These are phyloP conservation scores for Calyptommatus sinebrachiatus DNA, from an alignment of 2,113 vertebrate species.

Conservation along the genomic window DNA sequence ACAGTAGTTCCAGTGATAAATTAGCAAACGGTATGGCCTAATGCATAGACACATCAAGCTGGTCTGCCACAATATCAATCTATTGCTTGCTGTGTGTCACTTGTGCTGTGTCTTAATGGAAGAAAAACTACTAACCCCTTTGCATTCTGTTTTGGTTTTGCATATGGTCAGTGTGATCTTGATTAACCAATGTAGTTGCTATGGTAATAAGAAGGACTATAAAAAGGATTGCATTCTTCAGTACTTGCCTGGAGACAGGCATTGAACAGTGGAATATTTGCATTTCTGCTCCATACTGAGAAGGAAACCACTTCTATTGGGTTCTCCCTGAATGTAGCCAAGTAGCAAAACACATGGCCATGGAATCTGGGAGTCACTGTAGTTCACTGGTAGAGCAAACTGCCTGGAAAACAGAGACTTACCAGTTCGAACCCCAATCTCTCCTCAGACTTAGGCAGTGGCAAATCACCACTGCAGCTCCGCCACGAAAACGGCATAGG, in stretches of 20 bases:
- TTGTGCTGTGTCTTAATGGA: conserved; percentile 16
- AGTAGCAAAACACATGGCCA: no score
- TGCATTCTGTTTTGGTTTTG: not conserved
- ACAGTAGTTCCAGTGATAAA: not conserved
- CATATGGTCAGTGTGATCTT: not conserved
- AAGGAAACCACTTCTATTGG: not conserved
- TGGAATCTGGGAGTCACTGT: no score
- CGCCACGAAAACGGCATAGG: no score
- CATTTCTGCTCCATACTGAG: not conserved
- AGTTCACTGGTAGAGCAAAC: no score
- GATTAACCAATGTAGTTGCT: not conserved
- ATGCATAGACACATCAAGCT: not conserved
- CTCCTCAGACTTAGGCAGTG: no score
- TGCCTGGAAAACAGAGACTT: no score
- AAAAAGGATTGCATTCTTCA: conserved; percentile 24
- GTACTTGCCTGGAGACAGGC: conserved; percentile 14
- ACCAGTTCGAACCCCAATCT: no score
- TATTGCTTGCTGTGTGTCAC: not conserved
- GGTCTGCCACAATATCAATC: not conserved
- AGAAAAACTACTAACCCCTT: not conserved
- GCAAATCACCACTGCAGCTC: no score
- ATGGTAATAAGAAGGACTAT: not conserved
- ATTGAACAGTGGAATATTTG: not conserved
- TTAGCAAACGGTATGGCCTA: not conserved
- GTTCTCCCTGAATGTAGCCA: no score